phyloP scores from a whole-genome alignment of 2,113 vertebrate species.

The Notechis scutatus region DNA sequence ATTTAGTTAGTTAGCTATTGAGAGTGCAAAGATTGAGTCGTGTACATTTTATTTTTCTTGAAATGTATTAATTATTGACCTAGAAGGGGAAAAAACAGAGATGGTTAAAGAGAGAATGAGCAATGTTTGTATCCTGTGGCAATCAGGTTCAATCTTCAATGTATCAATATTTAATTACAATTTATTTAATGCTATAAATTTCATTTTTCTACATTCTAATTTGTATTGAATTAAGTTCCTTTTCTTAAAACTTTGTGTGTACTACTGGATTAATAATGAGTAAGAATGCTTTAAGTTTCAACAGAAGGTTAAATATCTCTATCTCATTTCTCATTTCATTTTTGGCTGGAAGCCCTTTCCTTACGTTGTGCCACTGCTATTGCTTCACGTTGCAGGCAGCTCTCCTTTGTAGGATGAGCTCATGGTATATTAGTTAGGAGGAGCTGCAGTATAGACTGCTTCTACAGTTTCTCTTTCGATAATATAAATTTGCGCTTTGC shows the following conservation, averaged over 20 bases:
- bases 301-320: neutral
- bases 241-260: slow-evolving; percentile 23
- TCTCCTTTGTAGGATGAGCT: neutral
- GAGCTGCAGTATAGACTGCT: neutral
- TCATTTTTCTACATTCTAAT: slow-evolving; percentile 54
- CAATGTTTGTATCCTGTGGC: slow-evolving; percentile 60
- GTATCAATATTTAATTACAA: slow-evolving; percentile 55
- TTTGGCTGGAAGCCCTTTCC: neutral
- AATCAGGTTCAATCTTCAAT: slow-evolving; percentile 59
- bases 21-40: slow-evolving; percentile 57
- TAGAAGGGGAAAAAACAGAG: slow-evolving; percentile 52
- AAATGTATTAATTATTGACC: slow-evolving; percentile 64
- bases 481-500: neutral
- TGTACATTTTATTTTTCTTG: slow-evolving; percentile 44
- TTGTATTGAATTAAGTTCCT: slow-evolving; percentile 38
- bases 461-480: neutral
- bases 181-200: slow-evolving; percentile 44
- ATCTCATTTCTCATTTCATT: neutral
- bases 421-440: no score
- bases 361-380: neutral
- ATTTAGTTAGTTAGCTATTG: slow-evolving; percentile 29
- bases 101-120: slow-evolving; percentile 48
- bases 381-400: neutral
- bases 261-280: slow-evolving; percentile 35
- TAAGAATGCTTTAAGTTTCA: slow-evolving; percentile 10